Base-by-base conservation (phyloP, 2,888 invertebrate species). In the Platynereis dumerilii region DNA sequence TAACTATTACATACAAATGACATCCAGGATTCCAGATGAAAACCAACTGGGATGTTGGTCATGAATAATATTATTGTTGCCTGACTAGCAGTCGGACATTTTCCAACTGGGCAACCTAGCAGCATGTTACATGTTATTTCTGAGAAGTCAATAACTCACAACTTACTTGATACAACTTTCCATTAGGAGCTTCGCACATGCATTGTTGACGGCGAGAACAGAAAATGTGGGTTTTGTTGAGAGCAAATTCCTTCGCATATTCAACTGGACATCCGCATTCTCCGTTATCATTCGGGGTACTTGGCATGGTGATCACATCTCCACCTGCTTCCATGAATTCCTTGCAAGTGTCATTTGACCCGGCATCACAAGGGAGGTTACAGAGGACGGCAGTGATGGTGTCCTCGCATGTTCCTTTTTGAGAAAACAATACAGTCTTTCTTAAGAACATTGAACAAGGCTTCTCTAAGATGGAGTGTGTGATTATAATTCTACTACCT, bases 141-240 rank as follows among this genome's bases (percentile, higher is more conserved):
- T n/a, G n/a, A n/a, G n/a, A n/a, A n/a, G n/a, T n/a, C n/a, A n/a
- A n/a, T n/a, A n/a, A n/a, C n/a, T n/a, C n/a, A n/a, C n/a, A n/a
- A n/a, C n/a, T 48, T n/a, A 48, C 48, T 7, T 48, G 48, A n/a
- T 48, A n/a, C 7, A n/a, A 5, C 20, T 48, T n/a, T 48, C 48
- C 48, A 22, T 48, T n/a, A 22, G 22, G 20, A 7, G 48, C 7
- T 5, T 10, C 20, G n/a, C 48, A 48, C 7, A 20, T 5, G 17
- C 48, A 48, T 7, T 48, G 48, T 22, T 20, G 3, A 20, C 48
- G n/a, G 3, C 48, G n/a, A 22, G n/a, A 22, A 22, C 48, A 48
- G 48, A 20, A 48, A n/a, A 48, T 48, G n/a, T 48, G 48, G n/a
- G 48, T 48, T n/a, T n/a, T 22, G 22, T 48, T 48, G 48, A n/a